Evolutionary conservation across 2,113 vertebrate species (phyloP), one percentile per base, ranked within the genome.

Genomic region (Catagonus wagneri): DNA sequence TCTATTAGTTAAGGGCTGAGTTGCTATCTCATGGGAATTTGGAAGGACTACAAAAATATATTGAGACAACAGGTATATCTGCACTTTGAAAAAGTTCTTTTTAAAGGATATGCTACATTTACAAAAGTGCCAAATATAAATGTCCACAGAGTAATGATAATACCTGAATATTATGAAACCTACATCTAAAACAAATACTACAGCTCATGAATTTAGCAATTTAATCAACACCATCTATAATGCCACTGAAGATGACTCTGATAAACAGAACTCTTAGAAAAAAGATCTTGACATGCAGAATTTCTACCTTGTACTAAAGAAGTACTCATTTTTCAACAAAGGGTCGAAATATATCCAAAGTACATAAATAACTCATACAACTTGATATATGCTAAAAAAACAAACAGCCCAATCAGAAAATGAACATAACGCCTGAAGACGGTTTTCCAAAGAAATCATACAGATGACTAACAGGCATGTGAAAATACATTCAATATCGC

Each of bases 21-120:
- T 29, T 94, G 58, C 44, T 71, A 11, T 76, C n/a, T 94, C 44
- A 52, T 54, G 56, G 56, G 36, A 9, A 75, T 85, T 89, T 60
- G 52, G 66, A 92, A 81, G 58, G 32, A 72, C 65, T 95, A 90
- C 19, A 93, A 83, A 89, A 83, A 90, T 34, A 83, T 94, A 90
- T 15, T 94, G 79, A 89, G 83, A 92, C 44, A 83, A 93, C 10
- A 92, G 50, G 20, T 76, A 15, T 16, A 85, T 75, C 34, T 85
- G 27, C 44, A 22, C 52, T 79, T 87, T 90, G 71, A 52, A 63
- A 83, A 83, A 76, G 44, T 58, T 94, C 17, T 94, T 93, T 65
- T 88, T 80, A 87, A 79, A 89, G 20, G 14, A 8, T 19, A 29
- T 71, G 50, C 44, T 89, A 52, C 34, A 76, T 87, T 94, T 88